These are phyloP conservation scores for Geopemphigus sp. DNA, from an alignment of 1,140 invertebrate species.

Conservation along the genomic window DNA sequence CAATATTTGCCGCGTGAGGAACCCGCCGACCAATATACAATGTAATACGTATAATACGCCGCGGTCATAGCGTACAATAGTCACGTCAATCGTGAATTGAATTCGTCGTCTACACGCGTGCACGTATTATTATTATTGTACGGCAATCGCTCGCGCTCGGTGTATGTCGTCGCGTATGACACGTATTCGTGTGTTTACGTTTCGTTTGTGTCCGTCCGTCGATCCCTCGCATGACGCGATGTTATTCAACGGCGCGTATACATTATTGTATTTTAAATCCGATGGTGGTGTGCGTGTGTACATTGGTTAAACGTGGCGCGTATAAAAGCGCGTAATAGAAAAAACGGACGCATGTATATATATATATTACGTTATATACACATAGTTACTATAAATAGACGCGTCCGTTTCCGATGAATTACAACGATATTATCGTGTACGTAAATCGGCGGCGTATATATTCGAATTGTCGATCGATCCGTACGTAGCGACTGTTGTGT, in stretches of 20 bases:
- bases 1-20: too few species aligned
- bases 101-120: too few species aligned
- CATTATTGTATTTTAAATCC: background rate
- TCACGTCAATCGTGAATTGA: too few species aligned
- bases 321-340: too few species aligned
- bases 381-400: conserved; percentile 6
- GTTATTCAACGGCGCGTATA: background rate
- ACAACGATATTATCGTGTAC: background rate
- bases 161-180: too few species aligned
- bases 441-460: background rate
- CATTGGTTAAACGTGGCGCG: background rate
- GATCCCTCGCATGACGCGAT: conserved; percentile 1
- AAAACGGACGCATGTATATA: background rate
- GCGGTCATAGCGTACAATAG: too few species aligned
- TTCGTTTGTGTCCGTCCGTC: conserved; percentile 11
- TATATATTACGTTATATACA: background rate
- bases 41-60: too few species aligned
- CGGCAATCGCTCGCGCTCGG: too few species aligned
- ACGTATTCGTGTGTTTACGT: background rate
- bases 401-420: background rate
- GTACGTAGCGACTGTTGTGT: too few species aligned
- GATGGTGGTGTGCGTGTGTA: background rate
- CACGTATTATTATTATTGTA: too few species aligned
- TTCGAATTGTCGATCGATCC: background rate
- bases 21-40: too few species aligned